Conservation (phyloP, 2,888 invertebrate genomes). For the Meiosimyza decipiens region DNA sequence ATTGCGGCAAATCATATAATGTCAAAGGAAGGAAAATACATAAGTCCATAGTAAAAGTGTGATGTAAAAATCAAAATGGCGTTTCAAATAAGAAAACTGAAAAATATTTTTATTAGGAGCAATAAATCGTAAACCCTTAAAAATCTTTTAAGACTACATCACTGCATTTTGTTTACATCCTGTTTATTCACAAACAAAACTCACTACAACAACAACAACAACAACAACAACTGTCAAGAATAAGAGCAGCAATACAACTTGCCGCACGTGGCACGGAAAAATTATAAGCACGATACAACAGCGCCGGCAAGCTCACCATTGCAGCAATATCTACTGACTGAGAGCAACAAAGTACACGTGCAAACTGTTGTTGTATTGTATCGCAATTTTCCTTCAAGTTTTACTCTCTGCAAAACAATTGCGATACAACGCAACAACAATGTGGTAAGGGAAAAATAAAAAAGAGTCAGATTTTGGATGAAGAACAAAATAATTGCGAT, state of each 20-base stretch:
- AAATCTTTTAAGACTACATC: constrained; percentile 48
- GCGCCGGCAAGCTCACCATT: constrained; percentile 35
- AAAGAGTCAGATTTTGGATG: neutral
- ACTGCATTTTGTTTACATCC: constrained; percentile 63
- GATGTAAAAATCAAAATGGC: constrained; percentile 30
- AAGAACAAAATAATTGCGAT: neutral
- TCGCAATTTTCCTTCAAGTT: constrained; percentile 51
- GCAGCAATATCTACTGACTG: constrained; percentile 20
- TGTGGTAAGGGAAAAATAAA: neutral
- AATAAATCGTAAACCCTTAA: constrained; percentile 32
- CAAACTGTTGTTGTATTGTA: constrained; percentile 56
- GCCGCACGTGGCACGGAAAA: constrained; percentile 13
- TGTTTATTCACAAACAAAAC: constrained; percentile 58
- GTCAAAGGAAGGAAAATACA: constrained; percentile 2
- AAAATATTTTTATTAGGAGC: no score
- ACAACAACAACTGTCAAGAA: neutral
- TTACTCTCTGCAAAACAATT: constrained; percentile 42
- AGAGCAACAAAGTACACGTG: constrained; percentile 48
- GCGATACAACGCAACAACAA: constrained; percentile 55
- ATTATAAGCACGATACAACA: constrained; percentile 53
- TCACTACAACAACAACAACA: constrained; percentile 37
- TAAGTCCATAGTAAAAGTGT: neutral
- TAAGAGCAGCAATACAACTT: constrained; percentile 22
- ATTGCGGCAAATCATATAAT: no score
- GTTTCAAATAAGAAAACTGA: no score